A percentile compares a stretch with the other conserved stretches of the same genome.
These are phyloP conservation scores for Chlorospingus semifuscus DNA, from an alignment of 2,797 vertebrate genomes.

Conservation along the genomic window DNA sequence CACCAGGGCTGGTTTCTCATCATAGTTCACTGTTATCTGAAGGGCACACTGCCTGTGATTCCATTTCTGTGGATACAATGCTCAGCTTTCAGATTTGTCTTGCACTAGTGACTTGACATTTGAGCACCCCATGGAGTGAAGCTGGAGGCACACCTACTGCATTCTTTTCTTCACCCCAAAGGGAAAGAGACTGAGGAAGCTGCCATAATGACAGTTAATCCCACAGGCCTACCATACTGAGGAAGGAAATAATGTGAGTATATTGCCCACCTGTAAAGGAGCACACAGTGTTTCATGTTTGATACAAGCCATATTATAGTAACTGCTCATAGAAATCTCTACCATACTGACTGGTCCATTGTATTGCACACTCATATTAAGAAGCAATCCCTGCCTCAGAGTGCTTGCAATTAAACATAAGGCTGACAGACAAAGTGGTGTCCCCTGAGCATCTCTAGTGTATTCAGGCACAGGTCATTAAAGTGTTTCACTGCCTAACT, in stretches of 20 bases:
- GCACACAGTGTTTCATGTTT: neutral
- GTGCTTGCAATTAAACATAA: neutral
- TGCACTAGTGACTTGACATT: neutral
- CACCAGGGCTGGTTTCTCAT: neutral
- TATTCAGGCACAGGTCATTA: conserved; percentile 42
- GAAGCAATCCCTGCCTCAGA: neutral
- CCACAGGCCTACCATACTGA: neutral
- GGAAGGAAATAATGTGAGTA: neutral
- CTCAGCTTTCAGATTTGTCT: neutral
- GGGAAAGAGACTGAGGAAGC: neutral
- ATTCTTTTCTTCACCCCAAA: neutral
- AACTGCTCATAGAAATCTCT: neutral
- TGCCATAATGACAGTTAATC: neutral
- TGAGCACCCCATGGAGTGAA: neutral
- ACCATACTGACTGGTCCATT: neutral
- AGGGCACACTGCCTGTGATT: neutral
- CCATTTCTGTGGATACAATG: neutral
- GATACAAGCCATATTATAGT: neutral
- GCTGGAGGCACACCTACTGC: neutral
- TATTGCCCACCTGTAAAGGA: neutral
- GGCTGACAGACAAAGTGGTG: neutral
- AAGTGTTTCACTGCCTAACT: conserved; percentile 46
- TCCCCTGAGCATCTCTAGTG: neutral
- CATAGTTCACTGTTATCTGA: neutral
- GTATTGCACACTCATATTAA: neutral